Base-by-base conservation (phyloP, 2,888 invertebrate genomes). In the Drosophila mimica region DNA sequence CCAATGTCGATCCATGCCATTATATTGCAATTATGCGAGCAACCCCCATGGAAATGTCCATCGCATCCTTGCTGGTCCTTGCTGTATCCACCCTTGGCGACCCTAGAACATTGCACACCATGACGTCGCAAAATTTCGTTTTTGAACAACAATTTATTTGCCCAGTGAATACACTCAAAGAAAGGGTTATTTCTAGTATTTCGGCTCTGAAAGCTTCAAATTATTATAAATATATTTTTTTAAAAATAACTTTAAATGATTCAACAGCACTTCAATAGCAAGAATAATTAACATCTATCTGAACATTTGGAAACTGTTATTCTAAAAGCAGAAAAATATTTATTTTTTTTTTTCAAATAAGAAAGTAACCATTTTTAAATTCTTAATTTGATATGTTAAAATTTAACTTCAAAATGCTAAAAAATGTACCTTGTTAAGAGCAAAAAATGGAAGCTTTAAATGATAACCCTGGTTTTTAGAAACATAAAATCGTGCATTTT, bases 21-120 rank as follows among this genome's bases (percentile, higher is more conserved):
- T 89, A 84, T 79, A 82, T 87, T 84, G 89, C 83, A 84, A 84
- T 84, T 84, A 84, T 88, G 79, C 67, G 54, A 64, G 70, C 89
- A 74, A 82, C 89, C 89, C 83, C 81, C 49, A 71, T 57, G 58
- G 60, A 66, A 70, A 49, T 49, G 48, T 54, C 54, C 54, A 56
- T 46, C 38, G 17, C 53, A 51, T 20, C 58, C 20, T 57, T 62
- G 56, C 43, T 66, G 68, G 31, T 62, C 51, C 43, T 66, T 66
- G 31, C 28, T 9, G 52, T 67, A 70, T 82, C 80, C 64, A 82
- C 83, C 86, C 83, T 74, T 57, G 75, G 81, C 68, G 77, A 36
- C 71, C 48, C 57, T 38, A 69, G 60, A 69, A 69, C 89, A 77
- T 63, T 74, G 67, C 86, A 70, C 77, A 68, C 59, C 77, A 85